Conservation (phyloP, 2,888 invertebrate genomes). For the Temnothorax ravouxi region DNA sequence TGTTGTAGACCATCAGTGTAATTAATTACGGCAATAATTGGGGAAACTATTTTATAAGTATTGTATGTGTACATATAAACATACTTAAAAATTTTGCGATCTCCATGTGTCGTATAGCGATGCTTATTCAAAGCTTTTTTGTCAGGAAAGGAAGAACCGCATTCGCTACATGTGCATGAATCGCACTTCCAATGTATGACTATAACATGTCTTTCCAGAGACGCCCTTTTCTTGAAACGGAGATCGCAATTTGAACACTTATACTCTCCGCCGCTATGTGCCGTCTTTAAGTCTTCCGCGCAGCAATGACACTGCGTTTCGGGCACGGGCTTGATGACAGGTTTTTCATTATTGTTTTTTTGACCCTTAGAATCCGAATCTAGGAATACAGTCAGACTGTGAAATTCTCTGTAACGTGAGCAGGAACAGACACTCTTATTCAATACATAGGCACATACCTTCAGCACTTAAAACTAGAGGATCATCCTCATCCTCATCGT, state of each 20-base stretch:
- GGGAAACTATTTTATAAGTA: background rate
- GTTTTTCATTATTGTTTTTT: slow-evolving; percentile 76
- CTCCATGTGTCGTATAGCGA: slow-evolving; percentile 87
- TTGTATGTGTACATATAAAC: slow-evolving; percentile 6
- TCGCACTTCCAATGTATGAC: slow-evolving; percentile 91
- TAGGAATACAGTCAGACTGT: slow-evolving; percentile 38
- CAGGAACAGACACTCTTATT: background rate
- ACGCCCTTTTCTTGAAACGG: slow-evolving; percentile 90
- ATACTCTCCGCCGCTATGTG: slow-evolving; percentile 88
- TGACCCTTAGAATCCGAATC: slow-evolving; percentile 63
- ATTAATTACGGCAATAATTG: background rate
- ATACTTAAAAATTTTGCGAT: slow-evolving; percentile 86
- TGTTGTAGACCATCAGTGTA: too few species aligned
- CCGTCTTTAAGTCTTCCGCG: slow-evolving; percentile 88
- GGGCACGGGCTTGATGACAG: slow-evolving; percentile 81
- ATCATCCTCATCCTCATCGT: slow-evolving; percentile 75
- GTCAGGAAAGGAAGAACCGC: slow-evolving; percentile 90
- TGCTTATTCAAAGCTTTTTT: slow-evolving; percentile 90
- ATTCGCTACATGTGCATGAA: slow-evolving; percentile 89
- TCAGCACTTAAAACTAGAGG: background rate
- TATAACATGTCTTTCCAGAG: slow-evolving; percentile 89
- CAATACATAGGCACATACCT: slow-evolving; percentile 39
- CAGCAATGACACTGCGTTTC: slow-evolving; percentile 88
- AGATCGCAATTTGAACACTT: slow-evolving; percentile 90
- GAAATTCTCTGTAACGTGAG: background rate